A percentile compares a stretch with the other conserved stretches of the same genome.
Conservation (phyloP, 2,888 invertebrate genomes). For the Fragum fragum region DNA sequence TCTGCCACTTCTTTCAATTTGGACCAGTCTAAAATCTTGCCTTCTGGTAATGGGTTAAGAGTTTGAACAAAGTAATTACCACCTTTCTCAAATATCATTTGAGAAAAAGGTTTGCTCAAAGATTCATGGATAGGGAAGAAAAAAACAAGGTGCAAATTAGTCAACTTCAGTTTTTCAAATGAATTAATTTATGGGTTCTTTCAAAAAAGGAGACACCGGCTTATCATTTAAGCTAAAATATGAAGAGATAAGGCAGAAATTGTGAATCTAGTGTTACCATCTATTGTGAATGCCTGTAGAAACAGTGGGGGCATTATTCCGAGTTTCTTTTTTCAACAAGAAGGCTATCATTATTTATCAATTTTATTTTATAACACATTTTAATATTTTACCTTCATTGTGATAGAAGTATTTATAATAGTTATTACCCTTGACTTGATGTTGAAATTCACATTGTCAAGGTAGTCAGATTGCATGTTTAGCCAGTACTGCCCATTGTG, state of each 20-base stretch:
- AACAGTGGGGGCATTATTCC: neutral
- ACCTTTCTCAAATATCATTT: too few relatives aligned
- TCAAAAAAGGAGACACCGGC: constrained; percentile 53
- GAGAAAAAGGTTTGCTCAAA: too few relatives aligned
- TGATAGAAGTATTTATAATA: neutral
- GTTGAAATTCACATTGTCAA: neutral
- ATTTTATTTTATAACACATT: neutral
- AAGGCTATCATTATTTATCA: constrained; percentile 2
- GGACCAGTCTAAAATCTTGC: too few relatives aligned
- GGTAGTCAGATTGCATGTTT: too few relatives aligned
- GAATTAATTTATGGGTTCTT: constrained; percentile 51
- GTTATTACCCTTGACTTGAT: constrained; percentile 8
- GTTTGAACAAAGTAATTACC: too few relatives aligned
- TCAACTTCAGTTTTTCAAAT: constrained; percentile 44
- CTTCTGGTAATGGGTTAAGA: too few relatives aligned
- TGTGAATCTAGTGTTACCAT: neutral
- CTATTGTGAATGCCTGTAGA: neutral
- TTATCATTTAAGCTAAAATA: constrained; percentile 28
- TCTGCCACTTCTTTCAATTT: too few relatives aligned
- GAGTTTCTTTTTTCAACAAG: neutral
- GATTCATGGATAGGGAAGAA: neutral
- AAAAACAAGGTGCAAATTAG: constrained; percentile 16
- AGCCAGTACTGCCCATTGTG: too few relatives aligned
- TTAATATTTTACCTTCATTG: neutral
- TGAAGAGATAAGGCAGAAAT: constrained; percentile 13